Base-by-base conservation (phyloP, 2,797 vertebrate genomes). In the Danio kyathit region DNA sequence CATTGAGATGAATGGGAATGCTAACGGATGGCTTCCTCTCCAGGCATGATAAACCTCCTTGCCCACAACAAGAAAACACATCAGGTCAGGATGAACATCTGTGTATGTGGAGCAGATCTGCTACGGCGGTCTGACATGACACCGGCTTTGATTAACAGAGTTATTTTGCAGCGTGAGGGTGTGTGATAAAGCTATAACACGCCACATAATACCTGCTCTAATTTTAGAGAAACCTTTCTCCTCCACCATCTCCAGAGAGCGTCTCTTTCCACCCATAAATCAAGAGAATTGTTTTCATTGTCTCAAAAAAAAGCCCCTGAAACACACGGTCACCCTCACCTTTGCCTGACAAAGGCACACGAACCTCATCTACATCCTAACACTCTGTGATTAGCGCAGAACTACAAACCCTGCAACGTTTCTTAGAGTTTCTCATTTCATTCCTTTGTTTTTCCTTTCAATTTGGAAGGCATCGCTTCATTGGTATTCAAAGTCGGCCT, bases 111-210 rank as follows among this genome's bases (percentile, higher is more conserved):
- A 56, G 66, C 44, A 19, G 85, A 85, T 82, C 59, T 49, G 41
- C 74, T 21, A 85, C 86, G 87, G 84, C 82, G 40, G 74, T 81
- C 86, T 83, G 87, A 88, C 91, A 85, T 17, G 83, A 84, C 85
- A 88, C 86, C 90, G 73, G 78, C 74, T 66, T 86, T 92, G 92
- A 94, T 93, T 92, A 90, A 94, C 88, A 84, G 87, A 86, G 89
- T 90, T 90, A 90, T 92, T 90, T 80, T 83, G 81, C 76, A 63
- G 67, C 79, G 82, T 71, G 67, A 83, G 76, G 83, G 84, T 72
- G 60, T 72, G 87, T 84, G 85, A 93, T 92, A 89, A 93, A 92
- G 77, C 84, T 87, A 74, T 52, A 85, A 73, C 85, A 75, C 64
- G 77, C 88, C 85, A 87, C 80, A 89, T 91, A 88, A 93, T 90